A percentile compares a stretch with the other conserved stretches of the same genome.
Evolutionary conservation across 2,797 vertebrate species (phyloP).

Genomic region (Chiloscyllium punctatum): DNA sequence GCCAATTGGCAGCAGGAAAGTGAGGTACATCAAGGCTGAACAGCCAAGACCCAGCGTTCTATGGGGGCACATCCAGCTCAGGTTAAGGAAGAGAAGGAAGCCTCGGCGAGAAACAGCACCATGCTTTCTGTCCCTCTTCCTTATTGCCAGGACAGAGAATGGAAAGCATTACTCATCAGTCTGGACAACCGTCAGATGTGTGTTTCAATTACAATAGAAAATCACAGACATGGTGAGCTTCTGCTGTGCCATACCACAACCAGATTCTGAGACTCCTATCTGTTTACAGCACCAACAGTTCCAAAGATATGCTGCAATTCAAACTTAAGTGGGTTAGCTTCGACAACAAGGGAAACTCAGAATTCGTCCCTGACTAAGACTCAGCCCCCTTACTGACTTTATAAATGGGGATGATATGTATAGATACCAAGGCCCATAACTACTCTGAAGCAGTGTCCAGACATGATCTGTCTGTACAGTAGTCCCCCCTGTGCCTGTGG

Average conservation of each 20-base stretch:
- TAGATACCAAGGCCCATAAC: background rate
- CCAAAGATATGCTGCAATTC: background rate
- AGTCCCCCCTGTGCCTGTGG: too few species aligned
- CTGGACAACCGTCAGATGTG: too few species aligned
- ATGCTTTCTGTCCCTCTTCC: too few species aligned
- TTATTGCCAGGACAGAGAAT: background rate
- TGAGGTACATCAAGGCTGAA: too few species aligned
- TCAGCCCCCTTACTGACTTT: background rate
- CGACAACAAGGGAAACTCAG: background rate
- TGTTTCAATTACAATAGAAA: background rate
- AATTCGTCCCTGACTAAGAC: background rate
- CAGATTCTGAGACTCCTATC: background rate
- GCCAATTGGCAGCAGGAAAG: too few species aligned
- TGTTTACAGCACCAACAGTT: background rate
- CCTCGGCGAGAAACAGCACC: too few species aligned
- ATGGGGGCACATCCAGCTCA: too few species aligned
- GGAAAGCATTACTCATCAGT: background rate
- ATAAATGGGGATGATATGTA: background rate
- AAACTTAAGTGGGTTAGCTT: background rate
- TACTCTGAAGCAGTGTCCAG: background rate
- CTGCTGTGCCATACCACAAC: background rate
- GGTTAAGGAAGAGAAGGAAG: too few species aligned
- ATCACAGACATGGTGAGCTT: background rate
- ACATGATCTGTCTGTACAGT: background rate
- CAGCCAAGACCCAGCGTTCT: too few species aligned